These are phyloP conservation scores for Pherbina coryleti DNA, from an alignment of 2,888 invertebrate genomes.

Conservation along the genomic window DNA sequence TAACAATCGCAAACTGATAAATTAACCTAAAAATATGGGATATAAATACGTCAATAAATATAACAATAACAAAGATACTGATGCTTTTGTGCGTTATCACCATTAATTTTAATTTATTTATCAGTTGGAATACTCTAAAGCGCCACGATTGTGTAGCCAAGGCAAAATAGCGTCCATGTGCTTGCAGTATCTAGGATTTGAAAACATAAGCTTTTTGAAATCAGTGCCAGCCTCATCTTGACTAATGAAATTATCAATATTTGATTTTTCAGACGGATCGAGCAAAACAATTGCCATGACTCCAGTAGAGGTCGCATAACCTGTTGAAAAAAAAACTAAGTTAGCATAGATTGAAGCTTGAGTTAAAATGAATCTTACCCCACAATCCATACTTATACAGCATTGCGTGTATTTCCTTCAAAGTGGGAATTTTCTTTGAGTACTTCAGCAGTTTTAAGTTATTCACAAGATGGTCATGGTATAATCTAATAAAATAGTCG, in stretches of 20 bases:
- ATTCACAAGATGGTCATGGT: constrained; percentile 58
- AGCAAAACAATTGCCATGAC: constrained; percentile 57
- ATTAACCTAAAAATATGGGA: no score
- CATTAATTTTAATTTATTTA: background rate
- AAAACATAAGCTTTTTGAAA: constrained; percentile 57
- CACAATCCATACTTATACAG: constrained; percentile 59
- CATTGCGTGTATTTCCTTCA: constrained; percentile 58
- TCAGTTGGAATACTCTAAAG: background rate
- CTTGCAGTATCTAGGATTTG: constrained; percentile 57
- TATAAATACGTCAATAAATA: background rate
- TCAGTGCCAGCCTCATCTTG: constrained; percentile 49
- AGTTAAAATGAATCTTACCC: constrained; percentile 52
- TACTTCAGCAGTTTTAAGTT: constrained; percentile 59
- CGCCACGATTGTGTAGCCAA: constrained; percentile 61
- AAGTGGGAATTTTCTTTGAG: constrained; percentile 54
- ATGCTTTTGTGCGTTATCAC: background rate
- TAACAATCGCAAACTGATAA: no score
- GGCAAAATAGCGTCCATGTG: constrained; percentile 61
- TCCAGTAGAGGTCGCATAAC: constrained; percentile 50
- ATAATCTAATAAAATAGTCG: constrained; percentile 62
- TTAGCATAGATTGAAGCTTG: background rate
- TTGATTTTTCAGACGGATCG: constrained; percentile 57
- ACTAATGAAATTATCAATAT: constrained; percentile 55
- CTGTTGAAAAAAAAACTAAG: constrained; percentile 41
- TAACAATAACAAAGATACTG: background rate